Conservation (phyloP, 2,797 vertebrate species). For the Rhinogobio ventralis region DNA sequence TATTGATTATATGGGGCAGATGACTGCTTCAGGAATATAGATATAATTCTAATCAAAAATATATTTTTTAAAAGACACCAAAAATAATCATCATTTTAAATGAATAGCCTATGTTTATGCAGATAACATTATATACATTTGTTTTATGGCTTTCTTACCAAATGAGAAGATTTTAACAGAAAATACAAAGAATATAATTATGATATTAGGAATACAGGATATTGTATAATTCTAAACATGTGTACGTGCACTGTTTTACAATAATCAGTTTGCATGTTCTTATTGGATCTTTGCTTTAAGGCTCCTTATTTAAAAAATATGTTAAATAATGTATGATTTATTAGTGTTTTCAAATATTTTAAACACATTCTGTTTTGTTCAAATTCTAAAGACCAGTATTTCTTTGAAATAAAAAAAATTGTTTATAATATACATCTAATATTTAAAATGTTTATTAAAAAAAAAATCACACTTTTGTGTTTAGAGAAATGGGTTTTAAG, state of each 20-base stretch:
- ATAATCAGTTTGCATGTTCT: not conserved
- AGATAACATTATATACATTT: not conserved
- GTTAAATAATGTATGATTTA: not conserved
- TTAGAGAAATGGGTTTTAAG: slow-evolving; percentile 32
- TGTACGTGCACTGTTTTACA: not conserved
- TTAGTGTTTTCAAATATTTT: not conserved
- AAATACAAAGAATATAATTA: not conserved
- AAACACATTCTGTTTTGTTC: not conserved
- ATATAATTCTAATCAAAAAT: not conserved
- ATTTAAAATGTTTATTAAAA: slow-evolving; percentile 2
- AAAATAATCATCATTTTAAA: not conserved
- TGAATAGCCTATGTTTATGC: not conserved
- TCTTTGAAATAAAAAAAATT: not conserved
- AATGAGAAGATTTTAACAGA: not conserved
- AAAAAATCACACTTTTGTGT: not conserved
- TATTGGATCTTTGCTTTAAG: not conserved
- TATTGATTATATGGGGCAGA: not conserved
- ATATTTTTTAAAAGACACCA: not conserved
- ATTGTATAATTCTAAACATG: not conserved
- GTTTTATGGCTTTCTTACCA: not conserved
- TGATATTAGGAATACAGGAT: not conserved
- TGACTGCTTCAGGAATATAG: not conserved
- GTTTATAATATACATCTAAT: not conserved
- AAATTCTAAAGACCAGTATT: not conserved
- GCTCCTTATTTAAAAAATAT: not conserved